Evolutionary conservation across 2,113 vertebrate species (phyloP).

Genomic region (Cavia aperea): DNA sequence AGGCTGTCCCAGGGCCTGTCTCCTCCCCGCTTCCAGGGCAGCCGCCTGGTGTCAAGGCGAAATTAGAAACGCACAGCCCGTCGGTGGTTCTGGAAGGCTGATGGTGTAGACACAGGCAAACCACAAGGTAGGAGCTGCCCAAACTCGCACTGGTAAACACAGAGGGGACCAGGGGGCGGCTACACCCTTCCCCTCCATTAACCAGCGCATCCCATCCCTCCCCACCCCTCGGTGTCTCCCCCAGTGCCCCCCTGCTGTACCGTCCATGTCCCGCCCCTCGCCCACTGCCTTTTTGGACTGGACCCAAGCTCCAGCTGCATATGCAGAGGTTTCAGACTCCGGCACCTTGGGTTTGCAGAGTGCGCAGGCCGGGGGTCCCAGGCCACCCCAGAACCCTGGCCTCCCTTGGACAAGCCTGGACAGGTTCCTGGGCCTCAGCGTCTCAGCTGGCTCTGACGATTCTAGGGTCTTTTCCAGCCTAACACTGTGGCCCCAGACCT

Average conservation of each 20-base stretch:
- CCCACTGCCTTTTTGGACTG: constrained; percentile 62
- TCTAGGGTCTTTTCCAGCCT: not conserved
- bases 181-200: not conserved
- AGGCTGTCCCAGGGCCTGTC: not conserved
- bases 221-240: not conserved
- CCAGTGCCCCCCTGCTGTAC: not conserved
- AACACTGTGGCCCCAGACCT: not conserved
- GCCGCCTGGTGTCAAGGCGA: constrained; percentile 65
- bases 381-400: not conserved
- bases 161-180: constrained; percentile 47
- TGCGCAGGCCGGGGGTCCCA: not conserved
- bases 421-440: not conserved
- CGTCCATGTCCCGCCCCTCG: not conserved
- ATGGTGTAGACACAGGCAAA: constrained; percentile 89
- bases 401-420: no score
- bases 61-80: constrained; percentile 81
- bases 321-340: not conserved
- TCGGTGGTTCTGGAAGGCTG: constrained; percentile 71
- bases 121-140: constrained; percentile 77
- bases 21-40: no score
- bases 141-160: constrained; percentile 70
- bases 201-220: not conserved
- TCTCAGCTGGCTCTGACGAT: not conserved
- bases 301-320: constrained; percentile 77
- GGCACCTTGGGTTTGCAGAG: no score